A percentile compares a stretch with the other conserved stretches of the same genome.
Evolutionary conservation across 2,888 invertebrate genomes (phyloP).

Genomic region (Stenolophus ochropezus): DNA sequence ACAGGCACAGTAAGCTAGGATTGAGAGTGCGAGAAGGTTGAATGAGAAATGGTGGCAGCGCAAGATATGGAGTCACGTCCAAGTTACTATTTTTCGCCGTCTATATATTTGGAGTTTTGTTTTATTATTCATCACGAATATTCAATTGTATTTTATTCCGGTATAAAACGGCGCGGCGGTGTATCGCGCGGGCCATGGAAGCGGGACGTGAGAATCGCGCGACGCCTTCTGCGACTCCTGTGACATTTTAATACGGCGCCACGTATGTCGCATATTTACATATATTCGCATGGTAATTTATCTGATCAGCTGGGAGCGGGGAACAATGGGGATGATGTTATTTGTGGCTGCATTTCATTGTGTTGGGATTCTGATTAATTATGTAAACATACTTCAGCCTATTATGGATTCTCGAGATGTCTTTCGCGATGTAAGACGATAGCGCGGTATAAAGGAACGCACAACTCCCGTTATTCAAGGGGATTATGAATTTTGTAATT

Average conservation of each 20-base stretch:
- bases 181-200: background rate
- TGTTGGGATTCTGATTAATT: conserved; percentile 29
- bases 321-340: conserved; percentile 3
- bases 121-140: conserved; percentile 20
- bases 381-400: conserved; percentile 29
- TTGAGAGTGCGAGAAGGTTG: no score
- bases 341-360: conserved; percentile 22
- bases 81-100: background rate
- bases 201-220: conserved; percentile 27
- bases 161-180: conserved; percentile 35
- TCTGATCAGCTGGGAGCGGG: background rate
- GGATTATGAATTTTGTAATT: background rate
- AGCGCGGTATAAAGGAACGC: background rate
- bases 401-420: conserved; percentile 21
- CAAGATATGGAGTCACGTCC: background rate
- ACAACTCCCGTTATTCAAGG: background rate
- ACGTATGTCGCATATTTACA: conserved; percentile 38
- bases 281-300: conserved; percentile 49
- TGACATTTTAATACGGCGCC: conserved; percentile 34
- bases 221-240: background rate
- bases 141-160: conserved; percentile 46
- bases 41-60: background rate
- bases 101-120: conserved; percentile 14
- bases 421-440: conserved; percentile 12
- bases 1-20: no score